phyloP scores from a whole-genome alignment of 2,113 vertebrate species.

The Elephantulus edwardii region DNA sequence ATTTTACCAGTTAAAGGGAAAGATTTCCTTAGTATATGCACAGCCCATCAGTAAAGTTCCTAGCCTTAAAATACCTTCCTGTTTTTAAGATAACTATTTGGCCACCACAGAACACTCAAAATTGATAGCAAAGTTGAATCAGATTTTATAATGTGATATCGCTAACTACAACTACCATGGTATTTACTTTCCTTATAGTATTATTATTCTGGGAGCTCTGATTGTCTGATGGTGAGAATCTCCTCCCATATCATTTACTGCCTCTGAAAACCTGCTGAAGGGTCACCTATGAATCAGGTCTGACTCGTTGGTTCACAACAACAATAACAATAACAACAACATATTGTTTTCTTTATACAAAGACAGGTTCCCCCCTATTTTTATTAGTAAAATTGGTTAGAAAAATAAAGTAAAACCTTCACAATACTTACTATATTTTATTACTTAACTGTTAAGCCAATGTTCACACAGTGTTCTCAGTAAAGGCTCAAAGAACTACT shows the following conservation, averaged over 20 bases:
- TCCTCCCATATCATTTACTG: no score
- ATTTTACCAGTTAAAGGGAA: slow-evolving; percentile 61
- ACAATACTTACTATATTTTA: no score
- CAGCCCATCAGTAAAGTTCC: not conserved
- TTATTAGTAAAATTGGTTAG: not conserved
- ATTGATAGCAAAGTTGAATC: not conserved
- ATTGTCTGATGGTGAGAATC: no score
- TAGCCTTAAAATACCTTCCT: not conserved
- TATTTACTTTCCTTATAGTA: not conserved
- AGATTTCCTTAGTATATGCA: not conserved
- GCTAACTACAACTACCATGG: not conserved
- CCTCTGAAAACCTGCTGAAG: no score
- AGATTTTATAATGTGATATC: not conserved
- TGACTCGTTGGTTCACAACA: no score
- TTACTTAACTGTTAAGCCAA: no score
- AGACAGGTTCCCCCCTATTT: not conserved
- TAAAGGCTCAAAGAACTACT: not conserved
- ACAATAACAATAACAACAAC: no score
- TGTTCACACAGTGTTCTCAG: not conserved
- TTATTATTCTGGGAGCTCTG: not conserved
- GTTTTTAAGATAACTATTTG: not conserved
- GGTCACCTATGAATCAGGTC: no score
- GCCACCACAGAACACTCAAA: not conserved
- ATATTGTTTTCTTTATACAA: no score
- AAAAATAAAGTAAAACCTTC: not conserved